Percentiles rank a stretch among this genome's conserved stretches.
Conservation (phyloP, 92 coral and sea anemone species). For the Actinernus sp. region DNA sequence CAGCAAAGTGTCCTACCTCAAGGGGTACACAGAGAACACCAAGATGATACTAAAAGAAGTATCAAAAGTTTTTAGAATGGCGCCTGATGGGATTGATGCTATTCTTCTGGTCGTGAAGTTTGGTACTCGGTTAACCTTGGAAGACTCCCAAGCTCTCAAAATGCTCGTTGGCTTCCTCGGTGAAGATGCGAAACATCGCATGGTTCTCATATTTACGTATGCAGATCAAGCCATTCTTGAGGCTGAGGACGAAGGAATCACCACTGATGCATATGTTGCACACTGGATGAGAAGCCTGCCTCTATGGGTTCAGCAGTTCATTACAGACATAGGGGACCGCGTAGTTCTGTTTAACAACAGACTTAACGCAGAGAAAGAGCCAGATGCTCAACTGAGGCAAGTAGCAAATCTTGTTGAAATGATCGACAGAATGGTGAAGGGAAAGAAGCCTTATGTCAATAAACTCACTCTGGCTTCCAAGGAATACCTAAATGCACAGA, state of each 20-base stretch:
- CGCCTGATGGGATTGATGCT: conserved; percentile 41
- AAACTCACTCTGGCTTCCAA: conserved; percentile 17
- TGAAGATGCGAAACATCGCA: not conserved
- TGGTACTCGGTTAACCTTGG: conserved; percentile 18
- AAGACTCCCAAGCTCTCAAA: conserved; percentile 12
- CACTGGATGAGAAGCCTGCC: conserved; percentile 4
- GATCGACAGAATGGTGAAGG: conserved; percentile 22
- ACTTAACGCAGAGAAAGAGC: not conserved
- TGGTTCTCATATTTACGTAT: conserved; percentile 14
- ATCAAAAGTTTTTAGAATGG: conserved; percentile 23
- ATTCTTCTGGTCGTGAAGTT: conserved; percentile 9
- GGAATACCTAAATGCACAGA: conserved; percentile 5
- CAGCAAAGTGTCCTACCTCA: not conserved
- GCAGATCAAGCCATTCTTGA: conserved; percentile 22
- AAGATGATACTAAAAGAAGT: conserved; percentile 8
- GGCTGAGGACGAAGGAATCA: not conserved
- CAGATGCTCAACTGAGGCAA: conserved; percentile 16
- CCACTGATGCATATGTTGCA: not conserved
- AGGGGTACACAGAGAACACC: not conserved
- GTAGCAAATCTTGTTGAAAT: conserved; percentile 14
- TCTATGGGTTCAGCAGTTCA: not conserved
- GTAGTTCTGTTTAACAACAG: conserved; percentile 18
- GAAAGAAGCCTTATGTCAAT: conserved; percentile 8
- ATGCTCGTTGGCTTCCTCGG: conserved; percentile 10
- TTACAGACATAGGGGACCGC: conserved; percentile 5